A percentile compares a stretch with the other conserved stretches of the same genome.
These are phyloP conservation scores for Halictus ligatus DNA, from an alignment of 2,888 invertebrate genomes.

Conservation along the genomic window DNA sequence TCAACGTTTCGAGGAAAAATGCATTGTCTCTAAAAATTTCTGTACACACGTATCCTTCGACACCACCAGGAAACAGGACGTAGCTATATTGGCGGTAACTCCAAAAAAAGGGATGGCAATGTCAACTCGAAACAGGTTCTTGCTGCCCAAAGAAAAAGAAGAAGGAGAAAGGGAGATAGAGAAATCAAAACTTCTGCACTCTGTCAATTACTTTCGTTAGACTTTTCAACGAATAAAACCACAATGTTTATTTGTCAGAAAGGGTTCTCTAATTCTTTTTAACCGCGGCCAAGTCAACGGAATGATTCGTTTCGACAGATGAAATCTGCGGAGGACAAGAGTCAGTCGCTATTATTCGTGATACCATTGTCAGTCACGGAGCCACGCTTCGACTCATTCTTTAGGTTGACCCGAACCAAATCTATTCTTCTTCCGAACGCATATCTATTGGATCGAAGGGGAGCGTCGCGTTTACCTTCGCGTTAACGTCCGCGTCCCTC, in stretches of 20 bases:
- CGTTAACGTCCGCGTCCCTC: not conserved
- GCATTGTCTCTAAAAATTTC: conserved; percentile 40
- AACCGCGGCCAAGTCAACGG: conserved; percentile 50
- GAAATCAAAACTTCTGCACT: not conserved
- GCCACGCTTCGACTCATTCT: conserved; percentile 51
- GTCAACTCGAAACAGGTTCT: conserved; percentile 12
- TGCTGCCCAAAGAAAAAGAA: not conserved
- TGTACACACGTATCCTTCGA: conserved; percentile 32
- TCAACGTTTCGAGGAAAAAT: conserved; percentile 36
- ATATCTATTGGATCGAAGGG: conserved; percentile 57
- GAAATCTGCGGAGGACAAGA: conserved; percentile 64
- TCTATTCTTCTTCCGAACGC: conserved; percentile 57
- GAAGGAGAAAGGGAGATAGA: not conserved
- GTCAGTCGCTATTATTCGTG: conserved; percentile 55
- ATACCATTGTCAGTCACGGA: conserved; percentile 57
- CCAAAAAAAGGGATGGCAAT: not conserved
- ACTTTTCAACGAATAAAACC: not conserved
- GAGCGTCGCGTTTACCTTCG: conserved; percentile 13
- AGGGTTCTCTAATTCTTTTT: conserved; percentile 25
- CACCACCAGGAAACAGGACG: conserved; percentile 4
- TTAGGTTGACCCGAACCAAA: conserved; percentile 56
- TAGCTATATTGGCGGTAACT: conserved; percentile 8
- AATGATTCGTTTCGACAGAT: conserved; percentile 69
- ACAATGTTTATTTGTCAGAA: conserved; percentile 18
- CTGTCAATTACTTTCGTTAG: not conserved